Evolutionary conservation across 2,888 invertebrate genomes (phyloP), one percentile per base, ranked within the genome.

Genomic region (Ischnura elegans): DNA sequence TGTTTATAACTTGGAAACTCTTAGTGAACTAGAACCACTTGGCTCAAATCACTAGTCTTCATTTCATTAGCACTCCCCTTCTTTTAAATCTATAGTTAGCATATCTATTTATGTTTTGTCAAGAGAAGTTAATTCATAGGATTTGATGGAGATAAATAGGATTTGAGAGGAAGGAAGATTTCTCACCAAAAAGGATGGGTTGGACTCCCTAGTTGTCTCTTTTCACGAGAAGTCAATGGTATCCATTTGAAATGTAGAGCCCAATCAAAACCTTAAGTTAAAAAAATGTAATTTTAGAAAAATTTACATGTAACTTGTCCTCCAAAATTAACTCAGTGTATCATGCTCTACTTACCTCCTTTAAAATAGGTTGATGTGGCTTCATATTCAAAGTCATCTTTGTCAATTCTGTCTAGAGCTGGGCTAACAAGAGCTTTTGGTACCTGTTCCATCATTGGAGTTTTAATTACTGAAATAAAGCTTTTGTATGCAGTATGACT

Each of bases 311-410:
- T 8, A 8, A 36, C 10, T 61, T 61, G 2, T 21, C 76, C 36
- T 29, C 8, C 21, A 5, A 61, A 8, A n/a, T 8, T 42, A n/a
- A 21, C 29, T 13, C 3, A 66, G 13, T 10, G n/a, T 3, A 90
- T 36, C 45, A 61, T 13, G 6, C 2, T 43, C 42, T 43, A 90
- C 90, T 25, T 8, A 90, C 90, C 90, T 61, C 90, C 90, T 90
- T 90, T 90, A 43, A 90, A 90, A 90, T 90, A 61, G 8, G 61
- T 43, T 90, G 55, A 61, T 90, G 66, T 90, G 16, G 61, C 61
- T n/a, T 90, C 61, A 90, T 90, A 90, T n/a, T 90, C 90, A 90
- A 90, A 90, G 25, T 61, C 90, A 61, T 90, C 90, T 61, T 61
- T 90, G n/a, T 90, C 90, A 61, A 90, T 90, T 90, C 42, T 55